Percentiles rank a stretch among this genome's conserved stretches.
phyloP scores from a whole-genome alignment of 1,140 invertebrate species.

The Drosophila triauraria region DNA sequence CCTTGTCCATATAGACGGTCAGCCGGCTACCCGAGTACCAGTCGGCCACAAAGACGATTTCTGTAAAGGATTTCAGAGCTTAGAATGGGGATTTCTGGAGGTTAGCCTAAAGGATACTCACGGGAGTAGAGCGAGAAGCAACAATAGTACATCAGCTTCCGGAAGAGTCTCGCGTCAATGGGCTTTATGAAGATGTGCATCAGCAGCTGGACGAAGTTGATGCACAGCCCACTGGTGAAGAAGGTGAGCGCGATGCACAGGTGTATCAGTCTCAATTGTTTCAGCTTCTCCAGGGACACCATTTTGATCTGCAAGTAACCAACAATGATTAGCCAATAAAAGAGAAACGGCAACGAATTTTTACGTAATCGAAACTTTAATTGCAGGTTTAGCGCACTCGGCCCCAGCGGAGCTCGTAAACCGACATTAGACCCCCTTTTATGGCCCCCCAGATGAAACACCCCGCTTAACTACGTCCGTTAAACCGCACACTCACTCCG shows the following conservation, averaged over 20 bases:
- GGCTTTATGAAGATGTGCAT: conserved; percentile 91
- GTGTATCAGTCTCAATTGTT: conserved; percentile 87
- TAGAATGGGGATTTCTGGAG: not conserved
- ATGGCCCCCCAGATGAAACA: conserved; percentile 4
- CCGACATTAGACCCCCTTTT: not conserved
- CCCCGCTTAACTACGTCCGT: not conserved
- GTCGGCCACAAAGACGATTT: conserved; percentile 95
- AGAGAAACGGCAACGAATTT: not conserved
- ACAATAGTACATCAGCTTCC: conserved; percentile 96
- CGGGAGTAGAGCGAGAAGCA: conserved; percentile 95
- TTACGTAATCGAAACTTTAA: conserved; percentile 49
- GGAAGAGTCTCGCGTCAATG: conserved; percentile 91
- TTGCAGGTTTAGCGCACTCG: conserved; percentile 15
- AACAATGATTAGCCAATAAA: conserved; percentile 12
- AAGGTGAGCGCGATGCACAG: conserved; percentile 95
- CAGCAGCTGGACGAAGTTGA: conserved; percentile 93
- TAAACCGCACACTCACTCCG: conserved; percentile 17
- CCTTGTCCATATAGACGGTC: conserved; percentile 91
- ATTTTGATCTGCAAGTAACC: conserved; percentile 46
- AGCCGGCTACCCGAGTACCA: conserved; percentile 95
- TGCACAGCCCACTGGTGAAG: conserved; percentile 94
- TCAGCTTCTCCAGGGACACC: conserved; percentile 69
- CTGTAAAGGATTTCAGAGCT: conserved; percentile 85
- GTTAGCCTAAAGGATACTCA: conserved; percentile 87
- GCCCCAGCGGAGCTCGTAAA: not conserved